These are phyloP conservation scores for Heliothis virescens DNA, from an alignment of 1,140 invertebrate genomes.

Conservation along the genomic window DNA sequence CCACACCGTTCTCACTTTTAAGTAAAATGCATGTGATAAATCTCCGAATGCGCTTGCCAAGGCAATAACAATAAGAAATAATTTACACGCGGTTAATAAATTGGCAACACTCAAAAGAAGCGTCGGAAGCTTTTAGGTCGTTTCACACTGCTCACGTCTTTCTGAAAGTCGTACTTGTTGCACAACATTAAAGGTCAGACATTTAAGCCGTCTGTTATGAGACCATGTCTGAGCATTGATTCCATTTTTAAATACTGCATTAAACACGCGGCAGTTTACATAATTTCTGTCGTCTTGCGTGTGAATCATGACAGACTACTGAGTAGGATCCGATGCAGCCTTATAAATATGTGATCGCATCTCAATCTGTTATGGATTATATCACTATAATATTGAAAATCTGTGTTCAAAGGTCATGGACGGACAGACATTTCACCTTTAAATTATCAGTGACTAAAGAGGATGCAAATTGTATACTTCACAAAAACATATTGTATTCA, in stretches of 20 bases:
- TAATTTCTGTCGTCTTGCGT: slow-evolving; percentile 8
- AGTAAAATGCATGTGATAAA: slow-evolving; percentile 32
- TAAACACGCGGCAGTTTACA: slow-evolving; percentile 19
- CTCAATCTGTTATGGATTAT: no score
- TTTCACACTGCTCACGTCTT: slow-evolving; percentile 7
- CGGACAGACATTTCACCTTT: no score
- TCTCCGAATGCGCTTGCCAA: slow-evolving; percentile 31
- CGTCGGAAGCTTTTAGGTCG: slow-evolving; percentile 27
- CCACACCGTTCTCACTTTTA: slow-evolving; percentile 25
- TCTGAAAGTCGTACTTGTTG: slow-evolving; percentile 13
- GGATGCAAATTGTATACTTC: no score
- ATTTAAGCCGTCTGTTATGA: slow-evolving; percentile 13
- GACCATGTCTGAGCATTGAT: neutral
- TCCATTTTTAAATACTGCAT: slow-evolving; percentile 16
- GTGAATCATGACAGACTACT: neutral
- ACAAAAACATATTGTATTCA: neutral
- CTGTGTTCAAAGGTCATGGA: no score
- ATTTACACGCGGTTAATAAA: slow-evolving; percentile 27
- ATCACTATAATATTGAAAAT: no score
- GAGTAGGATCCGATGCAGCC: neutral
- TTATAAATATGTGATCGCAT: no score
- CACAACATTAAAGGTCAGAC: slow-evolving; percentile 33
- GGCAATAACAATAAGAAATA: slow-evolving; percentile 31
- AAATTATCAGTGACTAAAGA: no score
- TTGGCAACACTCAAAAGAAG: slow-evolving; percentile 27